A percentile compares a stretch with the other conserved stretches of the same genome.
These are phyloP conservation scores for Samia ricini DNA, from an alignment of 1,140 invertebrate genomes.

Conservation along the genomic window DNA sequence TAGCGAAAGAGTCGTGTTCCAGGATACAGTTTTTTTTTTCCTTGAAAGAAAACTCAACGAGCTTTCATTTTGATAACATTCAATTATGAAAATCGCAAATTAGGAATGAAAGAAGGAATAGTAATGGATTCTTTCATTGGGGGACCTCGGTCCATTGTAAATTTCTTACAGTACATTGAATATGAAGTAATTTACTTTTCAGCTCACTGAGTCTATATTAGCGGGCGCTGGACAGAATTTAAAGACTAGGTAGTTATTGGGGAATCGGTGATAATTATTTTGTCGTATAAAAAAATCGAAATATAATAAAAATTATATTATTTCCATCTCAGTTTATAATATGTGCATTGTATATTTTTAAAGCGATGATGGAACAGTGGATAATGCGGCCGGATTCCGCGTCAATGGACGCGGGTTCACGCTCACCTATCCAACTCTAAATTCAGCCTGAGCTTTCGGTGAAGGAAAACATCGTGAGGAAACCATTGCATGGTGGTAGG, in stretches of 20 bases:
- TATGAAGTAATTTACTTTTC: slow-evolving; percentile 32
- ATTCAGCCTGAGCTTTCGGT: too few species aligned
- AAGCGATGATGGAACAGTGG: too few species aligned
- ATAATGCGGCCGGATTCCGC: too few species aligned
- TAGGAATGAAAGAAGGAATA: slow-evolving; percentile 34
- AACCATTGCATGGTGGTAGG: too few species aligned
- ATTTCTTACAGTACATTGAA: slow-evolving; percentile 34
- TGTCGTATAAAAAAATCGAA: too few species aligned
- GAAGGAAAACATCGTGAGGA: too few species aligned
- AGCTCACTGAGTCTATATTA: slow-evolving; percentile 34
- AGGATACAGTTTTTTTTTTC: slow-evolving; percentile 34
- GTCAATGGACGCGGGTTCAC: too few species aligned
- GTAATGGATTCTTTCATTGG: slow-evolving; percentile 25
- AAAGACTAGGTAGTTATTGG: not conserved
- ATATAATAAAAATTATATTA: too few species aligned
- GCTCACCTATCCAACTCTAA: too few species aligned
- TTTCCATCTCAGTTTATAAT: too few species aligned
- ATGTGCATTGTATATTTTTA: too few species aligned
- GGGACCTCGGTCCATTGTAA: slow-evolving; percentile 23
- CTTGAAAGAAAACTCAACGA: slow-evolving; percentile 33
- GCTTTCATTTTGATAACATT: slow-evolving; percentile 50
- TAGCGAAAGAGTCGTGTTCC: slow-evolving; percentile 27
- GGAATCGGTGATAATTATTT: too few species aligned
- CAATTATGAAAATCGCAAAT: slow-evolving; percentile 54
- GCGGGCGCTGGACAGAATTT: not conserved